A percentile compares a stretch with the other conserved stretches of the same genome.
Conservation (phyloP, 2,113 vertebrate species). For the Rafetus swinhoei region DNA sequence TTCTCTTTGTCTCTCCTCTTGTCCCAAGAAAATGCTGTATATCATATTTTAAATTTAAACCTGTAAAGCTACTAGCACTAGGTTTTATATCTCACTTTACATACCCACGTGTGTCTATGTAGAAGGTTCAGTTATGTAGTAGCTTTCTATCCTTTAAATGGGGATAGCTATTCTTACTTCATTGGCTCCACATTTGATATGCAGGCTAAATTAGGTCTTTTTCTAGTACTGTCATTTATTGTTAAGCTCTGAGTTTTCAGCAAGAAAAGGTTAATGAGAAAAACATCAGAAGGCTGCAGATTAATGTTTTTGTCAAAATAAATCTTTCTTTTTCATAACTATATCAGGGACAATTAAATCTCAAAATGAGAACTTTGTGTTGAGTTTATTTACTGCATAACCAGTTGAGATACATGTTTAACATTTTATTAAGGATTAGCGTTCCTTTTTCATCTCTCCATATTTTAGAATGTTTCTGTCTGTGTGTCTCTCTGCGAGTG, state of each 20-base stretch:
- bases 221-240: slow-evolving; percentile 31
- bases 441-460: neutral
- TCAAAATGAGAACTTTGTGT: neutral
- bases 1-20: neutral
- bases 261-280: slow-evolving; percentile 4
- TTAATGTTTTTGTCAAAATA: neutral
- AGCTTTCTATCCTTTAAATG: neutral
- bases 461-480: too few relatives aligned
- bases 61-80: neutral
- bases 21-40: neutral
- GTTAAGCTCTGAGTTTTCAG: slow-evolving; percentile 39
- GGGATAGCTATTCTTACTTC: neutral
- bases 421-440: slow-evolving; percentile 8
- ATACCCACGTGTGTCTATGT: neutral
- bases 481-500: too few relatives aligned
- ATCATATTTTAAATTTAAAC: neutral
- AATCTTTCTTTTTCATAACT: slow-evolving; percentile 29
- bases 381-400: slow-evolving; percentile 29
- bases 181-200: slow-evolving; percentile 15
- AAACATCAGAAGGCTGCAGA: slow-evolving; percentile 24
- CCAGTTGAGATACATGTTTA: neutral
- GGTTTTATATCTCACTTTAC: neutral
- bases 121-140: neutral
- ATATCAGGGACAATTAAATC: slow-evolving; percentile 28
- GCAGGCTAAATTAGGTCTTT: slow-evolving; percentile 30